phyloP scores from a whole-genome alignment of 2,888 invertebrate species.

The Limnephilus marmoratus region DNA sequence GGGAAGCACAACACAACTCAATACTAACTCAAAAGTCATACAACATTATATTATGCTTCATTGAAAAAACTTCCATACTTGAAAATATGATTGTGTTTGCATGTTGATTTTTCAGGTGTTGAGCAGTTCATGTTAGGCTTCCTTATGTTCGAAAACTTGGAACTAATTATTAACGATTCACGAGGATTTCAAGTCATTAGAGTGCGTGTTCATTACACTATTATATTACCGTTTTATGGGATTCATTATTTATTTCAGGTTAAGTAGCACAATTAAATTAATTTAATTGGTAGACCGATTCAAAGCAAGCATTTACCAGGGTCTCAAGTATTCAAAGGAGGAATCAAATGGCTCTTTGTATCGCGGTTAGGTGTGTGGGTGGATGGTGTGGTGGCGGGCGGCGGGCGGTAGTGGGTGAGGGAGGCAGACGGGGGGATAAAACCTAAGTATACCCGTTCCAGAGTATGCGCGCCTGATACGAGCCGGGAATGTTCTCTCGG shows the following conservation, averaged over 20 bases:
- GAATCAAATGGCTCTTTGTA: constrained; percentile 43
- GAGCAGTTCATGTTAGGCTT: background rate
- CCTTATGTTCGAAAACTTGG: background rate
- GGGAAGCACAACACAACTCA: too few species aligned
- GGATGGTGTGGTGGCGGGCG: background rate
- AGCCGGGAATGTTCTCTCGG: constrained; percentile 25
- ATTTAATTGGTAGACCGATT: constrained; percentile 45
- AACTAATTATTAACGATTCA: background rate
- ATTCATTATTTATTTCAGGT: background rate
- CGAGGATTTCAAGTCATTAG: background rate
- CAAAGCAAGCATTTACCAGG: constrained; percentile 36
- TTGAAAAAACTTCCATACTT: background rate
- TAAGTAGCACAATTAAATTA: constrained; percentile 36
- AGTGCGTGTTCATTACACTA: background rate
- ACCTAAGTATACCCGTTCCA: constrained; percentile 37
- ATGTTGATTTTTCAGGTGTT: background rate
- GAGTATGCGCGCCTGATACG: background rate
- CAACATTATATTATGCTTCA: background rate
- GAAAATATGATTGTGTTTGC: background rate
- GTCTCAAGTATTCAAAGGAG: constrained; percentile 46
- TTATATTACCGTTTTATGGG: background rate
- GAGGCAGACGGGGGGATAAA: constrained; percentile 24
- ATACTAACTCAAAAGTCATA: too few species aligned
- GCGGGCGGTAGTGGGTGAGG: background rate
- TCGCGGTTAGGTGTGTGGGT: constrained; percentile 39